phyloP scores from a whole-genome alignment of 2,113 vertebrate genomes.

The Pangasianodon gigas region DNA sequence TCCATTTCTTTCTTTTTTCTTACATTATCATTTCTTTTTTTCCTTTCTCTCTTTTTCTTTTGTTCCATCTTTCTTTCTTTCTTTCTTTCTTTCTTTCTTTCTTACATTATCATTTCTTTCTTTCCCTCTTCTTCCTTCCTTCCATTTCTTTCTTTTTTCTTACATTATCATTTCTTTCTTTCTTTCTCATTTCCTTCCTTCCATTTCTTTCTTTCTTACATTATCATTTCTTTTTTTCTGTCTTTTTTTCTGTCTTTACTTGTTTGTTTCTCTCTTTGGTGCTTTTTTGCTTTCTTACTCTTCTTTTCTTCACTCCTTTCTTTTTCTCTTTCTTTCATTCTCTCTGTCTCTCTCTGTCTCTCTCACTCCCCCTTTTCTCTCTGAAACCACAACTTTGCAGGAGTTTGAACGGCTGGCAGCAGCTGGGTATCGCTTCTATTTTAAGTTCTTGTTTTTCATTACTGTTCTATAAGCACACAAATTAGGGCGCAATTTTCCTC shows the following conservation, averaged over 20 bases:
- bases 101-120: neutral
- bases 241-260: neutral
- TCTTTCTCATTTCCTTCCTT: neutral
- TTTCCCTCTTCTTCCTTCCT: no score
- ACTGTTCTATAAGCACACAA: neutral
- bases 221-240: no score
- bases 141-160: neutral
- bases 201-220: no score
- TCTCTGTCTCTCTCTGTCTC: neutral
- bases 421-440: constrained; percentile 42
- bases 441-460: constrained; percentile 14
- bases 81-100: neutral
- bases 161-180: no score
- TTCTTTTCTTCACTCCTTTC: neutral
- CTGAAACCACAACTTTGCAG: neutral
- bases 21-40: no score
- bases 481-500: constrained; percentile 13
- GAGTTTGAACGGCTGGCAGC: neutral
- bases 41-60: no score
- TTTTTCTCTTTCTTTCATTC: neutral
- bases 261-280: neutral
- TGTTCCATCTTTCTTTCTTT: no score
- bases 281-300: neutral
- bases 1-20: neutral
- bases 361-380: neutral